Evolutionary conservation across 2,888 invertebrate species (phyloP).

Genomic region (Spodoptera picta): DNA sequence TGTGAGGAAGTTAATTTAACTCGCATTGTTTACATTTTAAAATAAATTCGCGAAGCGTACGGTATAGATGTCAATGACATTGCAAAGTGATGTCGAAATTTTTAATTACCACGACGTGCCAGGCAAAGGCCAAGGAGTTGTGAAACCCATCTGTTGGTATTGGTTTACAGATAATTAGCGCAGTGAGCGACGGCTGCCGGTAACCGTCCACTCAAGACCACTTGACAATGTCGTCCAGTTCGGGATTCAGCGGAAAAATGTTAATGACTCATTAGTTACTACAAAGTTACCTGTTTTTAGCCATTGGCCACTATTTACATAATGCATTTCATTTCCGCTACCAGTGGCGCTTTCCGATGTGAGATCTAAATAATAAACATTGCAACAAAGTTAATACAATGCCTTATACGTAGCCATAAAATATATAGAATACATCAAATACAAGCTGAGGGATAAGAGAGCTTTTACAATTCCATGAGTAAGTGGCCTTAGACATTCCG

Average conservation of each 20-base stretch:
- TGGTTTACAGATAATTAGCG: conserved; percentile 78
- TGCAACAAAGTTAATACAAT: not conserved
- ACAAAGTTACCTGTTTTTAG: conserved; percentile 8
- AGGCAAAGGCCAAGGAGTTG: conserved; percentile 67
- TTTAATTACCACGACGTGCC: conserved; percentile 64
- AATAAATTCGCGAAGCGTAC: conserved; percentile 31
- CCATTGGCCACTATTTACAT: not conserved
- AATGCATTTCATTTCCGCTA: not conserved
- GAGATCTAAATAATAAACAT: not conserved
- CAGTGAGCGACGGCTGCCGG: conserved; percentile 74
- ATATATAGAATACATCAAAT: conserved; percentile 24
- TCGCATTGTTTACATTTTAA: conserved; percentile 31
- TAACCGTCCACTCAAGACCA: conserved; percentile 60
- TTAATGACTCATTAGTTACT: conserved; percentile 38
- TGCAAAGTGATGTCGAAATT: conserved; percentile 48
- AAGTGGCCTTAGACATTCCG: conserved; percentile 27
- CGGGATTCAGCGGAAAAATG: conserved; percentile 36
- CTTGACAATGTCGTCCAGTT: conserved; percentile 60
- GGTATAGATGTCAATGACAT: conserved; percentile 67
- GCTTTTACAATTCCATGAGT: conserved; percentile 1
- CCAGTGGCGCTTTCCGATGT: not conserved
- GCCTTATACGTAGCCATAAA: conserved; percentile 1
- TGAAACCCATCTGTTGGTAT: conserved; percentile 72
- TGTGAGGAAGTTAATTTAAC: conserved; percentile 30
- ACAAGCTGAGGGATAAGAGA: conserved; percentile 13